A percentile compares a stretch with the other conserved stretches of the same genome.
phyloP scores from a whole-genome alignment of 2,113 vertebrate species.

The Leptocoma aspasia region DNA sequence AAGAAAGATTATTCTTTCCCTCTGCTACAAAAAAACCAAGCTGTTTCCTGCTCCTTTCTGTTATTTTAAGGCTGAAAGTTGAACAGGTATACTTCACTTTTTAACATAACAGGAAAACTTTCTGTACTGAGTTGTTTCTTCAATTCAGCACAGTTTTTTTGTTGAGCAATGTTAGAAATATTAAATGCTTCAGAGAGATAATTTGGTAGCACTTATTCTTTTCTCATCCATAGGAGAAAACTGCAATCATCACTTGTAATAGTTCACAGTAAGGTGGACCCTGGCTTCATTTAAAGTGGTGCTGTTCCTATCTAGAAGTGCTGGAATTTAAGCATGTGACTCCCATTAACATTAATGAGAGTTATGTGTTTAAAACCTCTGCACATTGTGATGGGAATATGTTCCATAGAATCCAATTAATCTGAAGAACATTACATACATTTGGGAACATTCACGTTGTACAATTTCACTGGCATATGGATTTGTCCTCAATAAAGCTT shows the following conservation, averaged over 20 bases:
- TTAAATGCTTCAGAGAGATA: not conserved
- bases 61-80: not conserved
- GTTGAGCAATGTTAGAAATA: not conserved
- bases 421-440: constrained; percentile 20
- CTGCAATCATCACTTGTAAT: not conserved
- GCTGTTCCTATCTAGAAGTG: not conserved
- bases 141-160: not conserved
- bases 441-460: constrained; percentile 20
- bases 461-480: not conserved
- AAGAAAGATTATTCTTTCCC: not conserved
- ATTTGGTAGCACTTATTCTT: not conserved
- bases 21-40: not conserved
- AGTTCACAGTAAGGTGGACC: not conserved
- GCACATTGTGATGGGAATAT: not conserved
- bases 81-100: not conserved
- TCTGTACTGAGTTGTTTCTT: not conserved
- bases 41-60: not conserved
- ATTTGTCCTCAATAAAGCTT: constrained; percentile 52
- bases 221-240: not conserved
- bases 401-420: not conserved
- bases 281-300: not conserved
- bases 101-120: not conserved
- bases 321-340: not conserved
- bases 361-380: not conserved
- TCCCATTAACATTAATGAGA: not conserved